Evolutionary conservation across 2,113 vertebrate genomes (phyloP), one percentile per base, ranked within the genome.

Genomic region (Anarhynchus alexandrinus): DNA sequence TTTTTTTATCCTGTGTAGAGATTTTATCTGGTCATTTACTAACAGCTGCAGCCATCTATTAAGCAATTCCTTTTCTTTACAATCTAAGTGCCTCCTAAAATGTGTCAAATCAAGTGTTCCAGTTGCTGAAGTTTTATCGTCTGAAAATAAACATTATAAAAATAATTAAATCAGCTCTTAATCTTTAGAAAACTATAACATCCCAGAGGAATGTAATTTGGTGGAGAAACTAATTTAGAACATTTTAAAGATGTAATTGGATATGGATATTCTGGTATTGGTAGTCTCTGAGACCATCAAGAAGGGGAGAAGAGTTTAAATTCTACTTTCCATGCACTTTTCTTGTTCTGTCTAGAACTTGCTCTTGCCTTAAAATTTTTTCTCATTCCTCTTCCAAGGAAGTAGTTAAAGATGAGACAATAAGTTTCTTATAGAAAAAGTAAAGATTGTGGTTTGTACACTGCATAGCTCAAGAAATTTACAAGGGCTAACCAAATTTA

Each of bases 301-400:
- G 88, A 67, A 38, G 5, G 2, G 17, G 7, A 42, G 16, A 34
- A 58, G 16, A 43, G 8, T 17, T 65, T 26, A 71, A 76, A 64
- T 36, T 2, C 3, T 77, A 49, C 3, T 11, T 82, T 20, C 11
- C 11, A 13, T 32, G 16, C 0, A 3, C 2, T 12, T 82, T 15
- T 47, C 52, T 62, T 45, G 2, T 64, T 61, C 9, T 69, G 6
- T 65, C 14, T 9, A 43, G 8, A 65, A 40, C 8, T 43, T 79
- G 3, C 2, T 1, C 15, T 45, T 42, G 9, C 8, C 22, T 58
- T 62, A 16, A 2, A 81, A 38, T 3, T 19, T 86, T 72, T 72
- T 52, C 19, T 66, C 5, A 14, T 22, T 38, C 11, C 3, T 54
- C 8, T n/a, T 55, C 8, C n/a, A 65, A 77, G 12, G 17, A 54